Evolutionary conservation across 2,797 vertebrate genomes (phyloP), one percentile per base, ranked within the genome.

Genomic region (Luscinia luscinia): DNA sequence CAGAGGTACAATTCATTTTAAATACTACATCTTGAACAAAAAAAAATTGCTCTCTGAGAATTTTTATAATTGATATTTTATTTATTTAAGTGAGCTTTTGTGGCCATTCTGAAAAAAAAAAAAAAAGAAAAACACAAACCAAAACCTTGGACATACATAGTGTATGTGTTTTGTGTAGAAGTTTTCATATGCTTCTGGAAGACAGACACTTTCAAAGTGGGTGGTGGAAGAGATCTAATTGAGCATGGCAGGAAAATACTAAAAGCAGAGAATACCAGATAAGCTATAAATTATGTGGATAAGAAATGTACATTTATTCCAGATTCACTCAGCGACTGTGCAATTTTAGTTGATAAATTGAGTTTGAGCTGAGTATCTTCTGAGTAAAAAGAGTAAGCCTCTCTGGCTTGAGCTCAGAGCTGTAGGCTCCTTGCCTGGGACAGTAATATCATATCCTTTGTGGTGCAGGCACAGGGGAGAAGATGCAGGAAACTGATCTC

Each of bases 151-250:
- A 1, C 28, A 34, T 38, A 20, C 2, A 32, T 62, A 68, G 15
- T 78, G 72, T 23, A 61, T 28, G 17, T 3, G 6, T 24, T 92
- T 82, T 74, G 5, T 52, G 20, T 15, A n/a, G 36, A 76, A 22
- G 14, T 36, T 82, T 82, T 87, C 22, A 15, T 54, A 26, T 1
- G 6, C 36, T 95, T 89, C 57, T 85, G 38, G 34, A 90, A 89
- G 30, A 52, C 49, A 89, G 52, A 54, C 30, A 40, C 6, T 89
- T 94, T 90, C 68, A 61, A 62, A 66, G 51, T 87, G 81, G 69
- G 75, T 89, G 66, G 66, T 78, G 24, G 84, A 87, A 93, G 46
- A 95, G 30, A 59, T 62, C 58, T 91, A 92, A 92, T 52, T 72
- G 69, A 83, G 27, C 17, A 38, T 58, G 73, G 66, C 43, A 87